phyloP scores from a whole-genome alignment of 2,888 invertebrate genomes.

The Parelbella ahira region DNA sequence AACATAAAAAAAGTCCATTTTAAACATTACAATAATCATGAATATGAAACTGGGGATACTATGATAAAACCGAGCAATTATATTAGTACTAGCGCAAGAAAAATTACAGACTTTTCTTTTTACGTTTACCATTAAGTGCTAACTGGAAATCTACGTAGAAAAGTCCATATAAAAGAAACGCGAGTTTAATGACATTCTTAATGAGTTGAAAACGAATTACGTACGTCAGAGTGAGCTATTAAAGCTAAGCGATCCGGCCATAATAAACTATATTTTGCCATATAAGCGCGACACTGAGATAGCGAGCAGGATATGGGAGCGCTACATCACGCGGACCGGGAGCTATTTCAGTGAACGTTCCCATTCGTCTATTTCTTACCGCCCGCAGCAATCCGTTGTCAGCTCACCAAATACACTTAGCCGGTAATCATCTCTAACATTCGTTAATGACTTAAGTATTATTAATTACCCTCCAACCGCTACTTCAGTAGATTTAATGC shows the following conservation, averaged over 20 bases:
- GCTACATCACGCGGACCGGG: slow-evolving; percentile 22
- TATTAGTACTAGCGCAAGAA: no score
- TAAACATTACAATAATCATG: no score
- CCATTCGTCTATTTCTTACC: slow-evolving; percentile 27
- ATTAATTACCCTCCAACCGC: slow-evolving; percentile 9
- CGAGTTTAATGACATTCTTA: slow-evolving; percentile 27
- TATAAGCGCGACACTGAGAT: slow-evolving; percentile 42
- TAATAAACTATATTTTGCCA: slow-evolving; percentile 31
- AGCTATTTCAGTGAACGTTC: slow-evolving; percentile 29
- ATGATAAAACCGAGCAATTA: no score
- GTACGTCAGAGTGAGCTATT: slow-evolving; percentile 34
- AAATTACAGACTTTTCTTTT: no score
- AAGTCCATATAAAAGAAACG: slow-evolving; percentile 11
- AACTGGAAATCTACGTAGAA: slow-evolving; percentile 6
- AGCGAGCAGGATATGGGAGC: slow-evolving; percentile 30
- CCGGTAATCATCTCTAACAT: slow-evolving; percentile 17
- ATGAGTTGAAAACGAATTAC: slow-evolving; percentile 38
- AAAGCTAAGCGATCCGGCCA: slow-evolving; percentile 30
- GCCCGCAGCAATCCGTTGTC: slow-evolving; percentile 20
- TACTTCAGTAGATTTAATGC: slow-evolving; percentile 1
- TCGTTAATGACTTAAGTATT: slow-evolving; percentile 17
- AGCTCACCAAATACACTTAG: slow-evolving; percentile 24
- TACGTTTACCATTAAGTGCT: no score
- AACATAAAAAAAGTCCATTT: no score
- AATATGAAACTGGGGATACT: no score